phyloP scores from a whole-genome alignment of 2,888 invertebrate species.

The Ochropacha duplaris region DNA sequence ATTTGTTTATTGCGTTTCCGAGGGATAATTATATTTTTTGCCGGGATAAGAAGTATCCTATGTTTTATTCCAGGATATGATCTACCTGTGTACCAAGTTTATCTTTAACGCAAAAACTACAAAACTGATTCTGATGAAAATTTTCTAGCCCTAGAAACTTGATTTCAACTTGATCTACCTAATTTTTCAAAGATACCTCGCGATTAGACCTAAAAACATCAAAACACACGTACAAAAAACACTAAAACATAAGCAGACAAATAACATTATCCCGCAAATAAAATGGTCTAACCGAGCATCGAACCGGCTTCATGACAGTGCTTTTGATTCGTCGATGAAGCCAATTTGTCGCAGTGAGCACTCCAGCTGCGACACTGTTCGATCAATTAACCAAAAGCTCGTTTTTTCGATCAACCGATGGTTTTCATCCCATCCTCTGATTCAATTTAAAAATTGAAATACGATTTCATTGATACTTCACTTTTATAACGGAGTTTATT shows the following conservation, averaged over 20 bases:
- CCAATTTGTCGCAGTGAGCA: constrained; percentile 14
- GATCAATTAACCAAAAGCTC: constrained; percentile 13
- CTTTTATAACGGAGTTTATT: not conserved
- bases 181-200: too few relatives aligned
- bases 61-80: too few relatives aligned
- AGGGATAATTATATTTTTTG: too few relatives aligned
- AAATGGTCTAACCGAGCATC: not conserved
- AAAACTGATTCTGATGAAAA: too few relatives aligned
- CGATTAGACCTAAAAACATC: too few relatives aligned
- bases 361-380: constrained; percentile 10
- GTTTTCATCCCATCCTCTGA: constrained; percentile 14
- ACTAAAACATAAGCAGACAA: not conserved
- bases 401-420: constrained; percentile 1
- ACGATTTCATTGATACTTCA: constrained; percentile 14
- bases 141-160: too few relatives aligned
- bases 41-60: too few relatives aligned
- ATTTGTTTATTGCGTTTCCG: too few relatives aligned
- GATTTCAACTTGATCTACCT: too few relatives aligned
- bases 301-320: not conserved
- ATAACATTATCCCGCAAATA: constrained; percentile 2
- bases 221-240: not conserved
- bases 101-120: too few relatives aligned
- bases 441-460: constrained; percentile 32
- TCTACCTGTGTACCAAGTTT: too few relatives aligned
- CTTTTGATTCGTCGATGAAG: constrained; percentile 6